A percentile compares a stretch with the other conserved stretches of the same genome.
Evolutionary conservation across 1,140 invertebrate species (phyloP).

Genomic region (Wiebesia pumilae): DNA sequence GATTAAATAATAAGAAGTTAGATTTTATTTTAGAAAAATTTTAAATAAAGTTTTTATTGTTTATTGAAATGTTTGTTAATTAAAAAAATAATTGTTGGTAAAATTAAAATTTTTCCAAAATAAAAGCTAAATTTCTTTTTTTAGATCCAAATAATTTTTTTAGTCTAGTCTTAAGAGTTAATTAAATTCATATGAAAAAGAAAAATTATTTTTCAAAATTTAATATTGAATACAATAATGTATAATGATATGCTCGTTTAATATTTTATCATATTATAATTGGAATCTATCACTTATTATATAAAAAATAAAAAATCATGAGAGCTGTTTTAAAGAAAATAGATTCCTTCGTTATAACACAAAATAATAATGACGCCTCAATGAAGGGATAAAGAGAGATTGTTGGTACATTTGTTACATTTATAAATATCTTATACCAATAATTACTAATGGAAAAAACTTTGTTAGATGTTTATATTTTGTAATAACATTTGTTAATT

Average conservation of each 20-base stretch:
- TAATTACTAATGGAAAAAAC: conserved; percentile 47
- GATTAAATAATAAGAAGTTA: not conserved
- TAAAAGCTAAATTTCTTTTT: not conserved
- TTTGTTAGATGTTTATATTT: conserved; percentile 53
- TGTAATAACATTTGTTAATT: conserved; percentile 53
- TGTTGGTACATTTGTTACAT: conserved; percentile 53
- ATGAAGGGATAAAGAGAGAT: conserved; percentile 31
- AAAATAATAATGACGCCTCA: conserved; percentile 35
- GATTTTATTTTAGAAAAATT: conserved; percentile 20
- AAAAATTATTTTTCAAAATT: not conserved
- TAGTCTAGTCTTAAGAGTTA: not conserved
- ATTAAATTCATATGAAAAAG: not conserved
- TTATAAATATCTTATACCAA: conserved; percentile 54
- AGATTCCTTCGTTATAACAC: conserved; percentile 30
- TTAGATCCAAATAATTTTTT: not conserved
- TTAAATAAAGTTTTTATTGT: not conserved
- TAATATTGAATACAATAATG: not conserved
- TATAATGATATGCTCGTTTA: not conserved
- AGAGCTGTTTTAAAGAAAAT: conserved; percentile 5
- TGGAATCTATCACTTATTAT: not conserved
- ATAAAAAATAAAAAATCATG: conserved; percentile 29
- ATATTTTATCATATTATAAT: not conserved
- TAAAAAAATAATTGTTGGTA: conserved; percentile 6
- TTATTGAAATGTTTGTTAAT: conserved; percentile 10
- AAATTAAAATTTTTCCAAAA: conserved; percentile 11